Evolutionary conservation across 2,113 vertebrate species (phyloP), one percentile per base, ranked within the genome.

Genomic region (Megalops atlanticus): DNA sequence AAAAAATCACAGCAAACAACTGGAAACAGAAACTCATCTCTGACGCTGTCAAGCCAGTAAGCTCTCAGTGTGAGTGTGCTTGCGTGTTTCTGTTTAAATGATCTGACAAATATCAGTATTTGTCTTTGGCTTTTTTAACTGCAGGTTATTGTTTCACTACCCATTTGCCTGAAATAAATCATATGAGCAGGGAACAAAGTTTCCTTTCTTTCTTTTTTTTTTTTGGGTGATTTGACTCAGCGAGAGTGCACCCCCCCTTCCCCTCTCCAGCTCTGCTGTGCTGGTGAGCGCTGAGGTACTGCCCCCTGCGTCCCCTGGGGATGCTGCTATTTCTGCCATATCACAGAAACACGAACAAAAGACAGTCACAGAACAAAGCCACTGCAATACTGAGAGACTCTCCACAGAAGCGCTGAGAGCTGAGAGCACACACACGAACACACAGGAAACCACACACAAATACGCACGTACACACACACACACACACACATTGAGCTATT

Each of bases 261-360:
- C n/a, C 6, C 24, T 49, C 11, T 1, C 49, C 49, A n/a, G n/a
- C n/a, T n/a, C 35, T 36, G 2, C 35, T 72, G n/a, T n/a, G n/a
- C n/a, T n/a, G n/a, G n/a, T n/a, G n/a, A n/a, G n/a, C n/a, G n/a
- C n/a, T n/a, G n/a, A n/a, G n/a, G n/a, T 54, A 81, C 15, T 64
- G 12, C 49, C 73, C 76, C 52, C 43, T 3, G 39, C n/a, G 3
- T 21, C 52, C 58, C 49, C 35, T 70, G 83, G 82, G 79, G 47
- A 87, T 88, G 83, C 78, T 21, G 16, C 0, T 77, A 84, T 86
- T 88, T 90, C 80, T 88, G n/a, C 58, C 49, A 14, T 27, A 38
- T 81, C 70, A 81, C 79, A 80, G 41, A 73, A 71, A 70, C 79
- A 87, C 83, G 69, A 87, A 81, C 76, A 85, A 90, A 92, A 35